These are phyloP conservation scores for Gracilinanus agilis DNA, from an alignment of 2,113 vertebrate genomes.

Conservation along the genomic window DNA sequence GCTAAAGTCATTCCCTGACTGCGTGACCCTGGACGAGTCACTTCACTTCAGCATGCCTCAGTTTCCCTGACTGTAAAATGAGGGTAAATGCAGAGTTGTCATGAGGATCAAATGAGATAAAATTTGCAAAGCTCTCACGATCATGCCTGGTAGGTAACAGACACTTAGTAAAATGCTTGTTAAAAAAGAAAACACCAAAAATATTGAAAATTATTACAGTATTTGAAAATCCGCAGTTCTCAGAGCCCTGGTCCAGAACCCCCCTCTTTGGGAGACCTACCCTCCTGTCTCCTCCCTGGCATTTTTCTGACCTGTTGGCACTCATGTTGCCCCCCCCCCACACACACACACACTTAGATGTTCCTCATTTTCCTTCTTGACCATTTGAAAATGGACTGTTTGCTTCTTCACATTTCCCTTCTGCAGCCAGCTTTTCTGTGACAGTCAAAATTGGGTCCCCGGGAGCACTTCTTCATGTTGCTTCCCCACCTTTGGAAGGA, in stretches of 20 bases:
- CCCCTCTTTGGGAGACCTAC: accelerated
- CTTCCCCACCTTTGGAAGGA: not conserved
- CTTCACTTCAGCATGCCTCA: not conserved
- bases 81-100: not conserved
- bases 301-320: not conserved
- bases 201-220: not conserved
- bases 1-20: not conserved
- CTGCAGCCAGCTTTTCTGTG: not conserved
- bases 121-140: not conserved
- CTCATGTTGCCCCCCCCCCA: no score
- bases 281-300: no score
- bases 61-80: not conserved
- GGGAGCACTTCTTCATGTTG: not conserved
- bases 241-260: not conserved
- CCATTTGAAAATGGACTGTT: not conserved
- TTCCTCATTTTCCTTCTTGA: not conserved
- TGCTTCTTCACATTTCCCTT: not conserved
- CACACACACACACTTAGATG: no score
- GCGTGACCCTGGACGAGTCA: no score
- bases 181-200: not conserved
- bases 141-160: not conserved
- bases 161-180: not conserved
- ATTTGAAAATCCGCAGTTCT: not conserved
- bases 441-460: not conserved
- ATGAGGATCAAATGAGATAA: not conserved